Evolutionary conservation across 2,888 invertebrate genomes (phyloP), one percentile per base, ranked within the genome.

Genomic region (Piscicola geometra): DNA sequence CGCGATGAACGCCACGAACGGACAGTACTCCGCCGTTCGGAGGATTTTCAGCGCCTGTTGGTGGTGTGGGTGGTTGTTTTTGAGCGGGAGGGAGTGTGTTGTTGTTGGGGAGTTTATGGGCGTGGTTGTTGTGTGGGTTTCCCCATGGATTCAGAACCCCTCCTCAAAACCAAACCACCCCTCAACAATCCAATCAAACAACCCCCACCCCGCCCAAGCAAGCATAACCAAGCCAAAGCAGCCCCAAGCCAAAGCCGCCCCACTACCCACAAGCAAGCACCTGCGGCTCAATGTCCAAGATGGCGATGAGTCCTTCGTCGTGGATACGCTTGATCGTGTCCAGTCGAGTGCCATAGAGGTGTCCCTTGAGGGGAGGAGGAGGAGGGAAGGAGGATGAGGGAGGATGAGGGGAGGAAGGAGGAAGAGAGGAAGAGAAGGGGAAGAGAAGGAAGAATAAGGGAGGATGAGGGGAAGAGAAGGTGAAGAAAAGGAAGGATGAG

Each of bases 311-410:
- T 21, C 95, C 93, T 84, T 95, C 94, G 77, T 92, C 91, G 87
- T 98, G 96, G 82, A 99, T 98, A 86, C 94, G 93, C 52, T 97
- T 89, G 83, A 99, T 99, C 33, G 99, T 99, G 84, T 98, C 98
- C 83, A 99, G 88, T 86, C 98, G 98, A 47, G 98, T 99, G 79
- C 99, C 99, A 86, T 99, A 99, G 97, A 99, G 98, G 78, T 95
- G 96, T 94, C 78, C 76, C 47, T 78, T 77, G n/a, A n/a, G n/a
- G n/a, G n/a, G n/a, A n/a, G n/a, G n/a, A n/a, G n/a, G n/a, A n/a
- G n/a, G n/a, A n/a, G n/a, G n/a, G n/a, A n/a, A n/a, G n/a, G 96
- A 84, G 97, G n/a, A n/a, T n/a, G n/a, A n/a, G n/a, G n/a, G n/a
- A n/a, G n/a, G n/a, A n/a, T n/a, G n/a, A n/a, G n/a, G n/a, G n/a